A percentile compares a stretch with the other conserved stretches of the same genome.
phyloP scores from a whole-genome alignment of 2,888 invertebrate species.

The Unio pictorum region DNA sequence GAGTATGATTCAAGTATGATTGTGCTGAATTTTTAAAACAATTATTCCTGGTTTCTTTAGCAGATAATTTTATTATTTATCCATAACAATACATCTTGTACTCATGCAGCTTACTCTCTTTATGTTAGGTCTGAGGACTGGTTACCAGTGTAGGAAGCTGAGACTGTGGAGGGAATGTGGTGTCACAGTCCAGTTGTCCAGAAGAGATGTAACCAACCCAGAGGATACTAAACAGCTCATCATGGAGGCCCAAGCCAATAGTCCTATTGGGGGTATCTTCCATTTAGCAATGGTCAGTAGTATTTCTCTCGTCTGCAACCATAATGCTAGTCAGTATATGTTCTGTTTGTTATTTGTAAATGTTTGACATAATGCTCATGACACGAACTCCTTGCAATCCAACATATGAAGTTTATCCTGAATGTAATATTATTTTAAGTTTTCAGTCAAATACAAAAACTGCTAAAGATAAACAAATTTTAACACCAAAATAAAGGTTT shows the following conservation, averaged over 20 bases:
- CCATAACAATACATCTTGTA: too few species aligned
- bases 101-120: background rate
- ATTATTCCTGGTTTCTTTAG: too few species aligned
- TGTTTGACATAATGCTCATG: too few species aligned
- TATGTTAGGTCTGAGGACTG: slow-evolving; percentile 78
- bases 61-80: too few species aligned
- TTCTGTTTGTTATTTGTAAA: background rate
- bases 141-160: slow-evolving; percentile 91
- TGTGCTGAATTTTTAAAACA: too few species aligned
- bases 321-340: slow-evolving; percentile 71
- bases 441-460: too few species aligned
- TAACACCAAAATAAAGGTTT: too few species aligned
- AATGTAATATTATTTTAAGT: too few species aligned
- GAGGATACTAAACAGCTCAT: slow-evolving; percentile 82
- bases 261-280: slow-evolving; percentile 88
- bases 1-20: too few species aligned
- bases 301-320: slow-evolving; percentile 79
- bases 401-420: too few species aligned
- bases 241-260: slow-evolving; percentile 77
- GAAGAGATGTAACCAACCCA: slow-evolving; percentile 80
- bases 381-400: too few species aligned
- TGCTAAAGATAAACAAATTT: too few species aligned
- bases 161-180: slow-evolving; percentile 76
- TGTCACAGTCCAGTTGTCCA: slow-evolving; percentile 79
- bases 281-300: slow-evolving; percentile 89